These are phyloP conservation scores for Drosophila kokeensis DNA, from an alignment of 2,888 invertebrate genomes.

Conservation along the genomic window DNA sequence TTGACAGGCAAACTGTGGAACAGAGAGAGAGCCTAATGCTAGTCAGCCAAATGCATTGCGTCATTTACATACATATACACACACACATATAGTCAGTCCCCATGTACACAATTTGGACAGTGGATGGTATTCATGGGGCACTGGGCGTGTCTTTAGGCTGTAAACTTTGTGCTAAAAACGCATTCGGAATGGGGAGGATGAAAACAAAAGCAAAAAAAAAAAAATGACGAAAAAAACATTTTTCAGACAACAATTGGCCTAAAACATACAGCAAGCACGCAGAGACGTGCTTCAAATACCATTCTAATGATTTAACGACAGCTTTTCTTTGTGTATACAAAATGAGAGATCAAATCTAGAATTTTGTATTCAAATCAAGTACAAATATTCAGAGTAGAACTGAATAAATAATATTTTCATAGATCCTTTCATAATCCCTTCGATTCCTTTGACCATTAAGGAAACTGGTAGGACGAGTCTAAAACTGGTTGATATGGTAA, in stretches of 20 bases:
- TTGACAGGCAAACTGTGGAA: conserved; percentile 27
- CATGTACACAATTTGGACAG: conserved; percentile 9
- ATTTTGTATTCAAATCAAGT: not conserved
- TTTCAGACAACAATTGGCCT: conserved; percentile 61
- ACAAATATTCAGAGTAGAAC: not conserved
- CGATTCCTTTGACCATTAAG: not conserved
- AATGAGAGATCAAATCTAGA: conserved; percentile 5
- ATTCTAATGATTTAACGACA: conserved; percentile 74
- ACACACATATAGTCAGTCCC: not conserved
- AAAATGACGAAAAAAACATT: conserved; percentile 18
- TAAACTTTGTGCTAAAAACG: conserved; percentile 40
- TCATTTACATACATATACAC: conserved; percentile 34
- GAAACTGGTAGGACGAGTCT: not conserved
- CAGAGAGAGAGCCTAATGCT: conserved; percentile 4
- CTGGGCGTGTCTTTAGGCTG: conserved; percentile 42
- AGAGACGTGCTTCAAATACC: conserved; percentile 74
- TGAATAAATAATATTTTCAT: not conserved
- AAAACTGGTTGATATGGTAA: not conserved
- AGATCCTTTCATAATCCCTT: not conserved
- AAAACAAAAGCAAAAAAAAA: not conserved
- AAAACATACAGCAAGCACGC: conserved; percentile 64
- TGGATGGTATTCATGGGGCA: conserved; percentile 2
- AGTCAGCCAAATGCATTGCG: conserved; percentile 40
- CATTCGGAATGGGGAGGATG: conserved; percentile 5
- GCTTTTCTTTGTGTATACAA: conserved; percentile 16